These are phyloP conservation scores for Sakesphorus luctuosus DNA, from an alignment of 2,113 vertebrate genomes.

Conservation along the genomic window DNA sequence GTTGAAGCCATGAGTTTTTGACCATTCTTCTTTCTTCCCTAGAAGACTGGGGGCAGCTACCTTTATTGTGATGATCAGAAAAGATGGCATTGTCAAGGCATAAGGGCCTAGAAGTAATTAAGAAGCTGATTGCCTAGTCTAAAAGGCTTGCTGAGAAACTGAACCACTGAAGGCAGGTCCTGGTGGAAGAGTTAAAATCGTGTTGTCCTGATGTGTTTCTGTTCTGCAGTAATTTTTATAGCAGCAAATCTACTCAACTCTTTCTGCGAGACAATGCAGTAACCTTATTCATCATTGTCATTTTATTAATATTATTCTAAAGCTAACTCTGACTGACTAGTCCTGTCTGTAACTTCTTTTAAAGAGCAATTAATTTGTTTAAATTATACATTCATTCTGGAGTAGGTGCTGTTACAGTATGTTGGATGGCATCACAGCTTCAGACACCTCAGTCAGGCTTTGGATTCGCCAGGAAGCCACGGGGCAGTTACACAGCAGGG, in stretches of 20 bases:
- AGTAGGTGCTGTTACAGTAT: background rate
- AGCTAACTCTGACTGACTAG: background rate
- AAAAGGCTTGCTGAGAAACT: background rate
- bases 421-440: background rate
- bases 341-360: background rate
- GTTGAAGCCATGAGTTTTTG: background rate
- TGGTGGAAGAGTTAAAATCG: background rate
- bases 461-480: background rate
- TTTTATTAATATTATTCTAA: background rate
- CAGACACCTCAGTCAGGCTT: background rate
- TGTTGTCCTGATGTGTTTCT: background rate
- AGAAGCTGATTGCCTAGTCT: background rate
- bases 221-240: background rate
- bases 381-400: background rate
- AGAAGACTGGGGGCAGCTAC: background rate
- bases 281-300: background rate
- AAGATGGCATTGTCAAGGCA: fast-evolving
- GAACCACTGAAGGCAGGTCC: background rate
- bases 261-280: background rate
- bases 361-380: background rate
- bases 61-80: background rate
- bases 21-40: background rate
- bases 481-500: background rate
- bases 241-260: background rate
- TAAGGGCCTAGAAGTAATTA: background rate